Percentiles rank a stretch among this genome's conserved stretches.
Conservation (phyloP, 2,797 vertebrate species). For the Coregonus ussuriensis region DNA sequence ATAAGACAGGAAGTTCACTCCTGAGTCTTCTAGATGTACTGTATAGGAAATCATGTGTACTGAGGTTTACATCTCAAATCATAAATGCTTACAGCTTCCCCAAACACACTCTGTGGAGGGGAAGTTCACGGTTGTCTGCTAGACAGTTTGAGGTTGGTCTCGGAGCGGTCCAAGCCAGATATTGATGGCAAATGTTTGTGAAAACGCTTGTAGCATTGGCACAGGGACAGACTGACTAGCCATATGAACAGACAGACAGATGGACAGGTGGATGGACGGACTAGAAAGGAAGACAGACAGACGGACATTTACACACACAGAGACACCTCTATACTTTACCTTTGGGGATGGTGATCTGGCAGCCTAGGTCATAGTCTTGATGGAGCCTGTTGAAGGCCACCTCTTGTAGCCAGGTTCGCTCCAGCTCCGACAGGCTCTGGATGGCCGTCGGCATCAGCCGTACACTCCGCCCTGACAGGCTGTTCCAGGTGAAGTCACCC, state of each 20-base stretch:
- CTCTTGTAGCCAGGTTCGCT: conserved; percentile 89
- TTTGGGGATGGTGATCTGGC: conserved; percentile 96
- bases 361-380: conserved; percentile 92
- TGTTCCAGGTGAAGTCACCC: conserved; percentile 98
- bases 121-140: not conserved
- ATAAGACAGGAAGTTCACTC: conserved; percentile 50
- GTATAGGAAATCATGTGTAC: conserved; percentile 15
- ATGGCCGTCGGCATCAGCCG: conserved; percentile 87
- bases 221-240: too few relatives aligned
- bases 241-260: conserved; percentile 1
- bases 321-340: conserved; percentile 65
- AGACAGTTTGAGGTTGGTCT: not conserved
- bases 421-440: conserved; percentile 92
- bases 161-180: not conserved
- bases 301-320: not conserved
- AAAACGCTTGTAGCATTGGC: not conserved
- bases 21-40: conserved; percentile 8
- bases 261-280: conserved; percentile 14
- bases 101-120: conserved; percentile 37
- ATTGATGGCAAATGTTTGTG: not conserved
- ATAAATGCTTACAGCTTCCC: conserved; percentile 48
- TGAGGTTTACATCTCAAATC: conserved; percentile 42
- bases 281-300: conserved; percentile 1
- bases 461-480: conserved; percentile 91
- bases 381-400: conserved; percentile 91